Evolutionary conservation across 2,113 vertebrate species (phyloP).

Genomic region (Symphodus melops): DNA sequence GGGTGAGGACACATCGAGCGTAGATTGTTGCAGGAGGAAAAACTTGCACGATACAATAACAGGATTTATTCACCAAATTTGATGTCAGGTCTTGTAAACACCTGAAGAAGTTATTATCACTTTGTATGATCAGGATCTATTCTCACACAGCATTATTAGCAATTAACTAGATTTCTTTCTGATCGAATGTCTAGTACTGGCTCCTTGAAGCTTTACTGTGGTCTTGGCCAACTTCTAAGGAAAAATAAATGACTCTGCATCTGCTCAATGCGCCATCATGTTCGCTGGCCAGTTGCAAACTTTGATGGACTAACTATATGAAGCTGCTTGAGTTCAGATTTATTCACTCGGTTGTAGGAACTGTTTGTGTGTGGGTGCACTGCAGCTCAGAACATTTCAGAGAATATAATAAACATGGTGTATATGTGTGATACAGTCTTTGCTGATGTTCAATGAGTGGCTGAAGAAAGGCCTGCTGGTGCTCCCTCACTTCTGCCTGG

Average conservation of each 20-base stretch:
- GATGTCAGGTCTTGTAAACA: not conserved
- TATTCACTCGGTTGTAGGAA: not conserved
- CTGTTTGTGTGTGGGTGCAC: not conserved
- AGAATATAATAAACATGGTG: not conserved
- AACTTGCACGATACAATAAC: too few relatives aligned
- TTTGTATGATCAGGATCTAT: not conserved
- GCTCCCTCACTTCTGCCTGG: constrained; percentile 97
- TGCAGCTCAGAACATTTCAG: not conserved
- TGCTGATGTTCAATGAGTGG: constrained; percentile 89
- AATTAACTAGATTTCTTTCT: not conserved
- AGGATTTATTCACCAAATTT: too few relatives aligned
- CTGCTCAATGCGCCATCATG: not conserved
- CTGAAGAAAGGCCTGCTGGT: constrained; percentile 91
- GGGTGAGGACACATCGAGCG: constrained; percentile 71
- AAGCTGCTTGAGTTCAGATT: too few relatives aligned
- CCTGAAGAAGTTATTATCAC: not conserved
- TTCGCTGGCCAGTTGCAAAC: not conserved
- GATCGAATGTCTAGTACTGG: not conserved
- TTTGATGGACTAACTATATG: not conserved
- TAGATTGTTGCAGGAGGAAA: not conserved
- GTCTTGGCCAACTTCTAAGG: not conserved
- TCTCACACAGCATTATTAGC: not conserved
- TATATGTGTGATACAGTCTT: constrained; percentile 75
- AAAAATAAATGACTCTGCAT: not conserved
- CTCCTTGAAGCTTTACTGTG: too few relatives aligned